Evolutionary conservation across 2,888 invertebrate genomes (phyloP).

Genomic region (Elgonia sp.): DNA sequence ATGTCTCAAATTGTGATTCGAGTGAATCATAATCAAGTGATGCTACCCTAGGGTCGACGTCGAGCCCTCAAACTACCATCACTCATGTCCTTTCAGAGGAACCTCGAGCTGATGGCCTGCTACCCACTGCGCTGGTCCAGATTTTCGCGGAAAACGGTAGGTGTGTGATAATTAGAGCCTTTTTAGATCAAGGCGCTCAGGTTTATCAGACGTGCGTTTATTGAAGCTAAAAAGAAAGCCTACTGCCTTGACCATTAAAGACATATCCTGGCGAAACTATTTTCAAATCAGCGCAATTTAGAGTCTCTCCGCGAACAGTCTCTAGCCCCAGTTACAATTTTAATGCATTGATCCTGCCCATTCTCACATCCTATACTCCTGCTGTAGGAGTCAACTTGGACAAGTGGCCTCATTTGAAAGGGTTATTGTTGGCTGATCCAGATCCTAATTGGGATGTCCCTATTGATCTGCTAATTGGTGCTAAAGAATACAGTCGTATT

Average conservation of each 20-base stretch:
- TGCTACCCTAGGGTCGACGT: not conserved
- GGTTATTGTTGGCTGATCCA: conserved; percentile 2
- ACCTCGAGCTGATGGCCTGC: not conserved
- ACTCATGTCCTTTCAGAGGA: conserved; percentile 1
- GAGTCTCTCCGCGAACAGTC: too few relatives aligned
- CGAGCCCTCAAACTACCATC: not conserved
- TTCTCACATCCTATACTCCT: not conserved
- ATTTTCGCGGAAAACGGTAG: not conserved
- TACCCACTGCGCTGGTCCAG: not conserved
- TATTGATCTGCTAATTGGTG: conserved; percentile 12
- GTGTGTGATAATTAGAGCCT: not conserved
- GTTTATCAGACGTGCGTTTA: too few relatives aligned
- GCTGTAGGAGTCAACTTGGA: not conserved
- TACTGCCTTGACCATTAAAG: too few relatives aligned
- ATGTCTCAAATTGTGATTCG: not conserved
- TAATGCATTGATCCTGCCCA: not conserved
- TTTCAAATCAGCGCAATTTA: too few relatives aligned
- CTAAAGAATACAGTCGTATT: not conserved
- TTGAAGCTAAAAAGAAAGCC: too few relatives aligned
- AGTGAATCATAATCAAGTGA: too few relatives aligned
- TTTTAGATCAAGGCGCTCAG: too few relatives aligned
- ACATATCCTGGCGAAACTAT: too few relatives aligned
- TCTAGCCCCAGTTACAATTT: too few relatives aligned
- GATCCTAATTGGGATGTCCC: not conserved
- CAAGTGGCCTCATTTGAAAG: not conserved